A percentile compares a stretch with the other conserved stretches of the same genome.
phyloP scores from a whole-genome alignment of 2,888 invertebrate species.

The Drosophila lutescens region DNA sequence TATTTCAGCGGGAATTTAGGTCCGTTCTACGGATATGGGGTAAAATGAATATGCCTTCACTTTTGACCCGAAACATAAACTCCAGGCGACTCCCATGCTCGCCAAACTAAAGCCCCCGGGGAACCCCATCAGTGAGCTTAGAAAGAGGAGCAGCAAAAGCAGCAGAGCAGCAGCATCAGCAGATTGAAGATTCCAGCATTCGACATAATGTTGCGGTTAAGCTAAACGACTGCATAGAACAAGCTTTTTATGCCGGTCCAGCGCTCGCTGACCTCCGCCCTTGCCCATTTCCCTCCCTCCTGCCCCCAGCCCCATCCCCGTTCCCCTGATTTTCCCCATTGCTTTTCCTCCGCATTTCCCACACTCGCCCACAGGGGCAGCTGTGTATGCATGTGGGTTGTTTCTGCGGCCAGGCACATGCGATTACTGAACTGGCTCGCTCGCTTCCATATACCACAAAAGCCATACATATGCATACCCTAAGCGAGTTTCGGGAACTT shows the following conservation, averaged over 20 bases:
- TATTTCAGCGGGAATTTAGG: conserved; percentile 68
- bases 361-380: conserved; percentile 23
- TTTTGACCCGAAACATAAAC: conserved; percentile 75
- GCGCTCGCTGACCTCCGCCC: conserved; percentile 35
- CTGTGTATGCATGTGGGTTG: conserved; percentile 47
- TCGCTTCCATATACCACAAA: conserved; percentile 42
- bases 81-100: conserved; percentile 40
- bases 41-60: conserved; percentile 69
- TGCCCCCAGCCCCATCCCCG: not conserved
- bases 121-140: conserved; percentile 39
- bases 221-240: conserved; percentile 80
- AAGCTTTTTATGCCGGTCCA: conserved; percentile 71
- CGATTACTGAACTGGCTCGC: conserved; percentile 60
- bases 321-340: conserved; percentile 1
- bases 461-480: conserved; percentile 38
- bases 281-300: not conserved
- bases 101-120: not conserved
- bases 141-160: conserved; percentile 24
- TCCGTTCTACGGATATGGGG: conserved; percentile 32
- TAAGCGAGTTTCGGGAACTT: not conserved
- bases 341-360: not conserved
- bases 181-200: conserved; percentile 78
- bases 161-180: conserved; percentile 46
- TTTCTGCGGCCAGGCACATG: conserved; percentile 66
- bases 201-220: conserved; percentile 81